Evolutionary conservation across 2,888 invertebrate species (phyloP).

Genomic region (Nezara viridula): DNA sequence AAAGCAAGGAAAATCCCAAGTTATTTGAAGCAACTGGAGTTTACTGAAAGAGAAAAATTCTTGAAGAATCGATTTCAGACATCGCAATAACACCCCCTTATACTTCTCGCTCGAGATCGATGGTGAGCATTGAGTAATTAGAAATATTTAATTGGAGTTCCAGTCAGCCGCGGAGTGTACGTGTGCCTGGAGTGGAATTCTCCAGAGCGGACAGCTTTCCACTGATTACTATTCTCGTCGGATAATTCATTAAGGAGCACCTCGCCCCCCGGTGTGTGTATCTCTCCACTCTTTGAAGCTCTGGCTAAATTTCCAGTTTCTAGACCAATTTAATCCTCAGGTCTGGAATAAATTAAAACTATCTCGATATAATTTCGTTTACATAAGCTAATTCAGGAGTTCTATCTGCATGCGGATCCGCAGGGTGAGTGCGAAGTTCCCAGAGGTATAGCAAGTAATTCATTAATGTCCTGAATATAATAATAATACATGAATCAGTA

Average conservation of each 20-base stretch:
- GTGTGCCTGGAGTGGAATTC: not conserved
- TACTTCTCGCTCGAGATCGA: not conserved
- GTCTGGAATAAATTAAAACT: not conserved
- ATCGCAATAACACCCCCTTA: not conserved
- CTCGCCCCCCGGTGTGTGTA: not conserved
- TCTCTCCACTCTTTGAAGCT: not conserved
- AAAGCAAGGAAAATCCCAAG: not conserved
- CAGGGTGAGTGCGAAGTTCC: not conserved
- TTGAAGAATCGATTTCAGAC: not conserved
- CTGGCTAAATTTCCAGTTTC: constrained; percentile 20
- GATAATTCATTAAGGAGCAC: constrained; percentile 36
- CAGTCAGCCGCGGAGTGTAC: not conserved
- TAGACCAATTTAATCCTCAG: constrained; percentile 3
- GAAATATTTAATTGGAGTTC: constrained; percentile 38
- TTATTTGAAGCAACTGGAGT: not conserved
- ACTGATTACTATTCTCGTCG: constrained; percentile 42
- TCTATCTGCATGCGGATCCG: not conserved
- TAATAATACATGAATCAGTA: not conserved
- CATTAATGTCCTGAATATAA: not conserved
- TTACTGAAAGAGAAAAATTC: not conserved
- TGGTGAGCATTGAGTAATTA: constrained; percentile 30
- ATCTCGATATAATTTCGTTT: not conserved
- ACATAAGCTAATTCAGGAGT: not conserved
- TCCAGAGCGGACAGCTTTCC: not conserved
- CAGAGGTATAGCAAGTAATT: not conserved